Evolutionary conservation across 2,888 invertebrate genomes (phyloP), one percentile per base, ranked within the genome.

Genomic region (Portevinia maculata): DNA sequence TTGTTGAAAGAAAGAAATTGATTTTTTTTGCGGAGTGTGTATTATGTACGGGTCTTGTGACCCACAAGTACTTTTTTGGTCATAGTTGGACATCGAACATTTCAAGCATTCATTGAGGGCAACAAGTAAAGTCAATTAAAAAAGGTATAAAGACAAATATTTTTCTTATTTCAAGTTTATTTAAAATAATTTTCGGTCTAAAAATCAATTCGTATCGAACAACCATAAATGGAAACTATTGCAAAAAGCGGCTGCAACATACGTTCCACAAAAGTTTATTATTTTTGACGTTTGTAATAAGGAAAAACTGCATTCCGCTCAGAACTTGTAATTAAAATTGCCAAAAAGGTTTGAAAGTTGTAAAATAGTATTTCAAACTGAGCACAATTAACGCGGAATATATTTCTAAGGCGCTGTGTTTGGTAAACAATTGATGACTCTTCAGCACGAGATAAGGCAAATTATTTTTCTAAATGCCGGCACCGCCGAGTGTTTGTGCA

Each of bases 241-340:
- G 75, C 64, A 65, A 81, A 76, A 75, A 71, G 81, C 76, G 81
- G 81, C 76, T 81, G 60, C 21, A 41, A 46, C 32, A 52, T 81
- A 60, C 81, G 76, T 81, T 81, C 81, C 81, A 81, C 81, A 76
- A 19, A 48, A 60, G 13, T 9, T 8, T 53, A 8, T 55, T 39
- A 50, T 52, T 57, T 69, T 67, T 74, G 73, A 57, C 65, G 39
- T 67, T 53, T 65, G 39, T 34, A 32, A 11, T 52, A 59, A 70
- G 53, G 44, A 28, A 17, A 52, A 69, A 52, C 3, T 69, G 67
- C 57, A 79, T 70, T 62, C 30, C 19, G 24, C 9, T 15, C 7
- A 64, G 37, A 34, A 34, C 34, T 21, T 44, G 50, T 15, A 39
- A 55, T 34, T 53, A 37, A 34, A 21, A 48, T 48, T 30, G n/a